Conservation (phyloP, 53 echinoderm and acorn worm species). For the Stichopus horrens region DNA sequence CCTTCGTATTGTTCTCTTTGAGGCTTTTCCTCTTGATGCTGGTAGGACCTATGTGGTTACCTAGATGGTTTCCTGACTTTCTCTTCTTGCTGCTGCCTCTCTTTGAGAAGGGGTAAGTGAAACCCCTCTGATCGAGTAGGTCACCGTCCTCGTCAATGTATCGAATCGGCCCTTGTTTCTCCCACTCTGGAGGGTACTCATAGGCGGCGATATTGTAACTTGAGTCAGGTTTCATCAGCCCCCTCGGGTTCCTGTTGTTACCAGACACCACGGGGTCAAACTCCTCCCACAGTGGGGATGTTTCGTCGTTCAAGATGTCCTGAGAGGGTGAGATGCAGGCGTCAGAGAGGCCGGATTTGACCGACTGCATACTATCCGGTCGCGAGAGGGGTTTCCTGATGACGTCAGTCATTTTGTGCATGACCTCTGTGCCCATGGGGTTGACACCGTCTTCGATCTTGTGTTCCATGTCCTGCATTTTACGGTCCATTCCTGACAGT, state of each 20-base stretch:
- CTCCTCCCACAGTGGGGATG: slow-evolving; percentile 72
- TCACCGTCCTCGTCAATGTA: slow-evolving; percentile 96
- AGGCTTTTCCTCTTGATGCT: slow-evolving; percentile 55
- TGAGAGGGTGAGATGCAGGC: slow-evolving; percentile 65
- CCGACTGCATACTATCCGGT: slow-evolving; percentile 95
- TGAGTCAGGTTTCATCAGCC: slow-evolving; percentile 70
- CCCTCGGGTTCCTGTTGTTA: slow-evolving; percentile 69
- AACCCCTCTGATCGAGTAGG: slow-evolving; percentile 43
- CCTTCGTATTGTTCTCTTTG: slow-evolving; percentile 66
- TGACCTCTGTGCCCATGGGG: slow-evolving; percentile 79
- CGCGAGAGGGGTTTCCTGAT: slow-evolving; percentile 75
- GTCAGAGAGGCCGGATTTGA: slow-evolving; percentile 84
- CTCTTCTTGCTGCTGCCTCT: slow-evolving; percentile 66
- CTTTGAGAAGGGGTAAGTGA: slow-evolving; percentile 63
- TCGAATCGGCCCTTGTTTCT: slow-evolving; percentile 85
- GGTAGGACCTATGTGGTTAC: slow-evolving; percentile 75
- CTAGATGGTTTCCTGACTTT: slow-evolving; percentile 72
- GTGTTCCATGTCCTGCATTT: slow-evolving; percentile 95
- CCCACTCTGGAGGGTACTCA: slow-evolving; percentile 92
- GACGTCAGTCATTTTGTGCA: slow-evolving; percentile 83
- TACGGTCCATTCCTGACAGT: slow-evolving; percentile 91
- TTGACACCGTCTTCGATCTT: slow-evolving; percentile 72
- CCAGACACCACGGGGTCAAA: slow-evolving; percentile 71
- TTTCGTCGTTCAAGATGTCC: slow-evolving; percentile 48
- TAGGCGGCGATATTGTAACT: slow-evolving; percentile 89